Base-by-base conservation (phyloP, 2,888 invertebrate genomes). In the Apamea epomidion region DNA sequence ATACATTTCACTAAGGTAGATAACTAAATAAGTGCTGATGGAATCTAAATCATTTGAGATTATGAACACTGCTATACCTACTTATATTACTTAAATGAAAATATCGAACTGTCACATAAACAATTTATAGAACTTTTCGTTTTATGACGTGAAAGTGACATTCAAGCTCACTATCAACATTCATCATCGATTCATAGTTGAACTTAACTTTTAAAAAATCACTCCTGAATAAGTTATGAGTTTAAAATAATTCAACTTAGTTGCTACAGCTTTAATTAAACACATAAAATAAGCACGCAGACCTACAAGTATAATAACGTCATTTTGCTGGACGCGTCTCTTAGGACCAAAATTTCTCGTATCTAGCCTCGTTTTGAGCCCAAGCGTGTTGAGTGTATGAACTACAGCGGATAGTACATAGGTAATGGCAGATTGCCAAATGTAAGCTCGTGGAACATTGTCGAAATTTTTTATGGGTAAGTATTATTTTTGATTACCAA, bases 401-500 rank as follows among this genome's bases (percentile, higher is more conserved):
- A 64, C 58, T 54, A 25, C 14, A 65, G 37, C 25, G 42, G 60
- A 60, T 74, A 74, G 37, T 72, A 51, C 29, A 72, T 68, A 51
- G 37, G 67, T 72, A 68, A 83, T 87, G 84, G 74, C 37, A 60
- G 8, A 69, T 45, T 42, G 83, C 76, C 87, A 76, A 86, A 45
- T 62, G 10, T 14, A 16, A 64, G n/a, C 42, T 51, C 21, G 25
- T 78, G 48, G 29, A 29, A 1, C 37, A 37, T 18, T 29, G 12
- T 29, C 25, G 80, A 5, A 14, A 10, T 21, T 0, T 58, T n/a
- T 7, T 45, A 18, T 29, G 16, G 25, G 12, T 32, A 6, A 6
- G 21, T 51, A 32, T n/a, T n/a, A n/a, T 16, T 42, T 42, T n/a
- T n/a, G 18, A 68, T n/a, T n/a, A 68, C 2, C 0, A 6, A 68